Conservation (phyloP, 2,797 vertebrate species). For the Tragelaphus eurycerus region DNA sequence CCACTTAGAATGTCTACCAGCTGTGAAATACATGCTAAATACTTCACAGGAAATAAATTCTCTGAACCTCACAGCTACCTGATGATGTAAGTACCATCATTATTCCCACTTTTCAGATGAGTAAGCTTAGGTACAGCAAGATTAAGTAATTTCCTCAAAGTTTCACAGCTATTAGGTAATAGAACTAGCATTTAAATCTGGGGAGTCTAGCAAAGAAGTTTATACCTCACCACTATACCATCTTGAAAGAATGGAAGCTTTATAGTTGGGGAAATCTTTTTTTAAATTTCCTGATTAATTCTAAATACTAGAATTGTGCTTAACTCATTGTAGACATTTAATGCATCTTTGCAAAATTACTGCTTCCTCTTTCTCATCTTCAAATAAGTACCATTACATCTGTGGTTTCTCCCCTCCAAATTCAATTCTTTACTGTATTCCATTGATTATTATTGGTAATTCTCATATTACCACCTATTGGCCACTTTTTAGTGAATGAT, state of each 20-base stretch:
- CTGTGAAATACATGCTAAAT: background rate
- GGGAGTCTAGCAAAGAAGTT: background rate
- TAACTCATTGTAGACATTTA: background rate
- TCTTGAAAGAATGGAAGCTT: background rate
- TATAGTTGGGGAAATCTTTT: background rate
- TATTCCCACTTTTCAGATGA: background rate
- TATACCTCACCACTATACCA: background rate
- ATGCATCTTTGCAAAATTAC: background rate
- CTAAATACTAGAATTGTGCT: background rate
- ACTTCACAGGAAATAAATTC: background rate
- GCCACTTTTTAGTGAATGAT: background rate
- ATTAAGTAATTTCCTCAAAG: background rate
- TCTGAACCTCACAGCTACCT: background rate
- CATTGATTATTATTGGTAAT: background rate
- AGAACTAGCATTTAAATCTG: background rate
- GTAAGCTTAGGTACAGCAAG: background rate
- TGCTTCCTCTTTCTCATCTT: background rate
- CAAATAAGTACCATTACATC: background rate
- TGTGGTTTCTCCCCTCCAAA: background rate
- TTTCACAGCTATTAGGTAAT: background rate
- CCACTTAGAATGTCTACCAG: background rate
- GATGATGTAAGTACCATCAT: background rate
- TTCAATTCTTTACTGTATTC: background rate
- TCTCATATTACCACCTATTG: background rate
- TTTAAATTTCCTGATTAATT: background rate